Conservation (phyloP, 2,113 vertebrate species). For the Myrmecobius fasciatus region DNA sequence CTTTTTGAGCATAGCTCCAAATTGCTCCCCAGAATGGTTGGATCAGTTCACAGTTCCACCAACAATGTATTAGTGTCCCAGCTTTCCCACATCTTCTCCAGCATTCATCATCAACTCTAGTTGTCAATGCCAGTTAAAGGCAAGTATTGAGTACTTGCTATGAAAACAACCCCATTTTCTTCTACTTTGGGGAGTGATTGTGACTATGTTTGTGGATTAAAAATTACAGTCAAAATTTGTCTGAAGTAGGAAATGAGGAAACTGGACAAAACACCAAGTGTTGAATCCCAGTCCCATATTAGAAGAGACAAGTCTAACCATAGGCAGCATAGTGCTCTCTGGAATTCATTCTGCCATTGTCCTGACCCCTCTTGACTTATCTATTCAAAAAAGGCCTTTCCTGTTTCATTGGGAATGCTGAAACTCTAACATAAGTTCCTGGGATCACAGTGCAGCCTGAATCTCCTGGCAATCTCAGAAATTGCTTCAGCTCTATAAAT, state of each 20-base stretch:
- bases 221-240: not conserved
- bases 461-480: not conserved
- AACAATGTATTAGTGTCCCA: no score
- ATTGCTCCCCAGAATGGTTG: no score
- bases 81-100: no score
- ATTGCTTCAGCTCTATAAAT: no score
- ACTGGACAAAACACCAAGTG: not conserved
- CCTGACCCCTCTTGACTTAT: not conserved
- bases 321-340: not conserved
- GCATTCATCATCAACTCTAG: not conserved
- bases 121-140: not conserved
- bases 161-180: not conserved
- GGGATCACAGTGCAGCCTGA: accelerated
- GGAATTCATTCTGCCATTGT: accelerated
- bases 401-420: not conserved
- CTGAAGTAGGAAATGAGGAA: not conserved
- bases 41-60: no score
- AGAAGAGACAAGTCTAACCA: not conserved
- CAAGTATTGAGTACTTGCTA: not conserved
- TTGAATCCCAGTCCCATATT: not conserved
- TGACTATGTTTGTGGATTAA: not conserved
- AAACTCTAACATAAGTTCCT: accelerated
- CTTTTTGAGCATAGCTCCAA: no score
- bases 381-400: not conserved
- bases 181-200: not conserved